Evolutionary conservation across 2,113 vertebrate genomes (phyloP).

Genomic region (Alaudala cheleensis): DNA sequence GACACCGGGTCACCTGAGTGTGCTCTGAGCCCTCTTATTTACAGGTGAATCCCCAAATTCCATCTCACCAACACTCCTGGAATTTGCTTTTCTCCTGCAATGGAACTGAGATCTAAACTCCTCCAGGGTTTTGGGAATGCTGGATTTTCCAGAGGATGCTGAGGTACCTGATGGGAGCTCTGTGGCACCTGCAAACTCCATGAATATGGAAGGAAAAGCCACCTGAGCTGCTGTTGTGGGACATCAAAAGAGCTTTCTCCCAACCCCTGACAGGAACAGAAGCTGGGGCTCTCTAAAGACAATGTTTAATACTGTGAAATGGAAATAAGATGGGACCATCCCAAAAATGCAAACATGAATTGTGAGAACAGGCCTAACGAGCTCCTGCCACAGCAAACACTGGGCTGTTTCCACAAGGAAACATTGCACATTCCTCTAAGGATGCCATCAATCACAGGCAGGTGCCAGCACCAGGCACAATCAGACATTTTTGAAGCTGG

Average conservation of each 20-base stretch:
- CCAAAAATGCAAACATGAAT: background rate
- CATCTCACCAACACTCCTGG: background rate
- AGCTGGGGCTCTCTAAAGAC: background rate
- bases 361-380: background rate
- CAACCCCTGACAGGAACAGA: background rate
- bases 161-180: background rate
- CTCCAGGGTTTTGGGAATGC: background rate
- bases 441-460: background rate
- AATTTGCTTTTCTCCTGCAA: background rate
- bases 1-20: background rate
- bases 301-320: background rate
- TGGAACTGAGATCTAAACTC: background rate
- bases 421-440: background rate
- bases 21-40: background rate
- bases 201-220: background rate
- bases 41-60: background rate
- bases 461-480: background rate
- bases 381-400: background rate
- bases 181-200: background rate
- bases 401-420: background rate
- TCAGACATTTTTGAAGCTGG: background rate
- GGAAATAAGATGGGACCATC: background rate
- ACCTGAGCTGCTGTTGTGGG: background rate
- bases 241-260: background rate
- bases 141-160: background rate